A percentile compares a stretch with the other conserved stretches of the same genome.
Evolutionary conservation across 2,888 invertebrate species (phyloP).

Genomic region (Ditula angustiorana): DNA sequence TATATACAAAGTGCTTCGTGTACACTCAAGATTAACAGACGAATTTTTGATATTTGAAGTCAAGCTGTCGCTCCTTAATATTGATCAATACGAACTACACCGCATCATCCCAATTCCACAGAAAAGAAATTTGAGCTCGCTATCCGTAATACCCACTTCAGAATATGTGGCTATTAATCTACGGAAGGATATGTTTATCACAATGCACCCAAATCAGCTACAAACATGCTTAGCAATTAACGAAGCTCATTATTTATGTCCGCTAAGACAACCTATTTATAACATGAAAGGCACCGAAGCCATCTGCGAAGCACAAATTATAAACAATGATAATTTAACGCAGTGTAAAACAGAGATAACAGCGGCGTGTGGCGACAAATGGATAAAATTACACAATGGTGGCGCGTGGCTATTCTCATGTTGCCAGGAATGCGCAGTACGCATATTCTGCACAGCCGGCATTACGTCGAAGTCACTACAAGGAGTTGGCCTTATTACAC

Average conservation of each 20-base stretch:
- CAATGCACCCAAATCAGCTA: neutral
- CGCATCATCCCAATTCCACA: neutral
- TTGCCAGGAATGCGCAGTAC: constrained; percentile 5
- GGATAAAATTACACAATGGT: neutral
- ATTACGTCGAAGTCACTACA: neutral
- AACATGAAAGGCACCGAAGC: neutral
- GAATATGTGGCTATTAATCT: too few species aligned
- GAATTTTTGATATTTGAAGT: constrained; percentile 1
- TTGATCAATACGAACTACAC: neutral
- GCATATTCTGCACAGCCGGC: constrained; percentile 4
- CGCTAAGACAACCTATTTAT: neutral
- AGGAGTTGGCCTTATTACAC: neutral
- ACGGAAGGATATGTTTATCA: neutral
- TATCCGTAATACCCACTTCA: neutral
- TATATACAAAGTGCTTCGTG: neutral
- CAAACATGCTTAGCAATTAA: neutral
- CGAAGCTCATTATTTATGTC: neutral
- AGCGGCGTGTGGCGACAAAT: neutral
- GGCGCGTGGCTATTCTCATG: neutral
- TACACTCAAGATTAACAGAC: neutral
- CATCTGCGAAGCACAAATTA: neutral
- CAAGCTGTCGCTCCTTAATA: neutral
- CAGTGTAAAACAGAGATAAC: neutral
- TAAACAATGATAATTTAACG: neutral
- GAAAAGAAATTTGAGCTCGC: too few species aligned